Percentiles rank a stretch among this genome's conserved stretches.
Conservation (phyloP, 2,797 vertebrate genomes). For the Acrossocheilus fasciatus region DNA sequence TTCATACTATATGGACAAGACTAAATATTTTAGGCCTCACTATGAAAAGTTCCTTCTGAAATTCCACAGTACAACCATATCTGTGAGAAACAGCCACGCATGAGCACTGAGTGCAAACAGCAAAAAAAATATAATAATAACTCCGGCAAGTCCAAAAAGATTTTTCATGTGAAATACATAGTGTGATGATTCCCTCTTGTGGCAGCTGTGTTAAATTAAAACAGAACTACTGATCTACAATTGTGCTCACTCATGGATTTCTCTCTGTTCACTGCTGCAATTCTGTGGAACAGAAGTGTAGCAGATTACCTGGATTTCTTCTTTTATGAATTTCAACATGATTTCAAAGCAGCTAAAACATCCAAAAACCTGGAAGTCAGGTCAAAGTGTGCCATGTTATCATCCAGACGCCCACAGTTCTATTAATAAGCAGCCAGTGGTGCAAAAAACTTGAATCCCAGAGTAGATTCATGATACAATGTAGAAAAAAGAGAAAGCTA, state of each 20-base stretch:
- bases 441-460: slow-evolving; percentile 60
- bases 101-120: slow-evolving; percentile 1
- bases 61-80: slow-evolving; percentile 2
- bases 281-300: not conserved
- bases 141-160: not conserved
- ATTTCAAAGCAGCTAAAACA: slow-evolving; percentile 47
- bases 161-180: not conserved
- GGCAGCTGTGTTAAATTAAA: slow-evolving; percentile 17
- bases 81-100: not conserved
- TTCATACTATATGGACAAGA: slow-evolving; percentile 15
- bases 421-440: slow-evolving; percentile 50
- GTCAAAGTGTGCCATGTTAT: slow-evolving; percentile 45
- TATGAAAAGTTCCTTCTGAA: not conserved
- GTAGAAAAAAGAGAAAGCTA: slow-evolving; percentile 1
- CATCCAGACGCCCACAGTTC: slow-evolving; percentile 35
- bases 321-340: slow-evolving; percentile 11
- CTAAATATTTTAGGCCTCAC: slow-evolving; percentile 10
- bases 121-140: not conserved
- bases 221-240: slow-evolving; percentile 4
- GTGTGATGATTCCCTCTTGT: slow-evolving; percentile 29
- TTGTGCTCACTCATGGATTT: not conserved
- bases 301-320: not conserved
- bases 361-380: not conserved
- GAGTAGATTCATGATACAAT: slow-evolving; percentile 55
- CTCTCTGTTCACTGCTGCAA: not conserved